Percentiles rank a stretch among this genome's conserved stretches.
Evolutionary conservation across 2,113 vertebrate genomes (phyloP).

Genomic region (Brachypodius melanocephalos): DNA sequence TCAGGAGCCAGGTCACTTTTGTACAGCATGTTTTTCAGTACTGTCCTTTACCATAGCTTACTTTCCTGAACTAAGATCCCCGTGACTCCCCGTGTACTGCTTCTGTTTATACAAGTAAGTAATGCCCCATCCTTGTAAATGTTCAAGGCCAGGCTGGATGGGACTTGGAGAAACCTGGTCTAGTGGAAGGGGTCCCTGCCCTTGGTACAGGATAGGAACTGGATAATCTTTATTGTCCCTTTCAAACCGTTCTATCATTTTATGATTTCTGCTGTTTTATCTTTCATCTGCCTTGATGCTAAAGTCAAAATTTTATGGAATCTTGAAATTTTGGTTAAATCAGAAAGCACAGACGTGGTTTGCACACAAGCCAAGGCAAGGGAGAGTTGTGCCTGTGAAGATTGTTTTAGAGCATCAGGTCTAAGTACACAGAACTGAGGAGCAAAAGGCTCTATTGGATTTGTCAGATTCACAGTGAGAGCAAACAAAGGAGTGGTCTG

Average conservation of each 20-base stretch:
- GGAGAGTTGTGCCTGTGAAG: neutral
- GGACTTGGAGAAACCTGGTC: neutral
- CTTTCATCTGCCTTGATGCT: neutral
- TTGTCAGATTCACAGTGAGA: neutral
- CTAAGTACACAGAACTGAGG: neutral
- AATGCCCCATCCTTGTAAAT: neutral
- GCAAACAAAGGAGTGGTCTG: constrained; percentile 17
- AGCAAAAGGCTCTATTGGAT: neutral
- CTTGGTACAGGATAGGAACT: neutral
- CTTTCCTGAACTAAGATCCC: neutral
- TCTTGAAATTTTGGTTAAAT: neutral
- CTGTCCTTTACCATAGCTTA: neutral
- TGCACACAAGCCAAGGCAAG: neutral
- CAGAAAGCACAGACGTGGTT: neutral
- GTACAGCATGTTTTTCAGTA: neutral
- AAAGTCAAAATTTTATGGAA: neutral
- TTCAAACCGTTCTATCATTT: neutral
- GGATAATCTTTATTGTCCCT: neutral
- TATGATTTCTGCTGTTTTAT: neutral
- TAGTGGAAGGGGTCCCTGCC: too few relatives aligned
- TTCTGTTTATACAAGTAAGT: neutral
- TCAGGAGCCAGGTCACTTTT: neutral
- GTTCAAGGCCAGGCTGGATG: neutral
- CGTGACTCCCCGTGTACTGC: neutral
- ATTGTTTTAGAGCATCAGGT: neutral